Evolutionary conservation across 1,140 invertebrate genomes (phyloP).

Genomic region (Trialeurodes vaporariorum): DNA sequence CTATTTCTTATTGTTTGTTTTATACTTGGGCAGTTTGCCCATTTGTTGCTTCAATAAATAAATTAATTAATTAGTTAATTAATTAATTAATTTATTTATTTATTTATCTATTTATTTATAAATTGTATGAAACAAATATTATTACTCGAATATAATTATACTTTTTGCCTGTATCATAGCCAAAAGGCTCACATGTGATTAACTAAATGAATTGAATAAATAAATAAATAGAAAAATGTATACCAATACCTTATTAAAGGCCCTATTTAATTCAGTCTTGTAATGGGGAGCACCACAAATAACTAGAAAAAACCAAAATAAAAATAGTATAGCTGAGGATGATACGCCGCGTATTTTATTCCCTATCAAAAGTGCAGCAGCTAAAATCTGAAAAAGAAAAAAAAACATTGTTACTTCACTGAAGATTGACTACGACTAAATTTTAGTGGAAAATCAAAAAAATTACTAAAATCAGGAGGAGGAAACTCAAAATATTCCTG

Average conservation of each 20-base stretch:
- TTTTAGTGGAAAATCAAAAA: not conserved
- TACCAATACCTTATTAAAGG: not conserved
- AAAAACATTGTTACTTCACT: not conserved
- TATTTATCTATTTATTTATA: no score
- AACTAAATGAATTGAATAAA: no score
- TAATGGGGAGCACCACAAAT: conserved; percentile 60
- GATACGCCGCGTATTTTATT: conserved; percentile 72
- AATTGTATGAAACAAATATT: no score
- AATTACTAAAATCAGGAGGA: not conserved
- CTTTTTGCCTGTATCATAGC: no score
- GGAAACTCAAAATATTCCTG: not conserved
- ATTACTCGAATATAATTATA: no score
- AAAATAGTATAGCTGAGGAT: conserved; percentile 76
- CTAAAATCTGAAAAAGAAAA: conserved; percentile 43
- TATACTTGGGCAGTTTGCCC: no score
- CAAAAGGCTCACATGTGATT: no score
- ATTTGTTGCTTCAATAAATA: no score
- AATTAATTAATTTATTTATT: no score
- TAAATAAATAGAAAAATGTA: no score
- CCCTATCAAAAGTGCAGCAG: conserved; percentile 52
- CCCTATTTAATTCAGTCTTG: conserved; percentile 44
- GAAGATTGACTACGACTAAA: not conserved
- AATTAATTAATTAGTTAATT: no score
- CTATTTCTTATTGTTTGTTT: no score
- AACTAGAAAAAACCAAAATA: conserved; percentile 71